phyloP scores from a whole-genome alignment of 2,797 vertebrate genomes.

The Fratercula arctica region DNA sequence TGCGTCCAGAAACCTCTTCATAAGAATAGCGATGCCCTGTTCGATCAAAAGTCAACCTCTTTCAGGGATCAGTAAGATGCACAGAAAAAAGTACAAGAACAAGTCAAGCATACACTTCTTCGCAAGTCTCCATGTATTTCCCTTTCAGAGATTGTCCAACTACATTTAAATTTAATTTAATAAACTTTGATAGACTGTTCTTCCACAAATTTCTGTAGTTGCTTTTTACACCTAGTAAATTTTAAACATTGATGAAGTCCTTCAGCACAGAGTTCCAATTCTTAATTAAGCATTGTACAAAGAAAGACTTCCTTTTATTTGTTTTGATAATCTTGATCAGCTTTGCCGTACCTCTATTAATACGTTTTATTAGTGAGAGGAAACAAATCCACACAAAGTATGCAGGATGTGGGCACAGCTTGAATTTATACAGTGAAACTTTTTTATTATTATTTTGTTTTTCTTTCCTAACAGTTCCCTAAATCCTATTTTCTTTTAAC shows the following conservation, averaged over 20 bases:
- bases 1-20: background rate
- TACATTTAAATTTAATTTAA: background rate
- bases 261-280: background rate
- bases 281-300: background rate
- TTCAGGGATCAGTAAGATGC: background rate
- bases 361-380: background rate
- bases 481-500: background rate
- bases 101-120: background rate
- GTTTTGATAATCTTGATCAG: background rate
- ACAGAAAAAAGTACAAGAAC: background rate
- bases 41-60: background rate
- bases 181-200: background rate
- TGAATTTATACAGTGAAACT: background rate
- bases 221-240: background rate
- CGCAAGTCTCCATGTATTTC: background rate
- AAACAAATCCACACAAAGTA: background rate
- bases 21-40: background rate
- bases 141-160: background rate
- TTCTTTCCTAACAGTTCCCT: background rate
- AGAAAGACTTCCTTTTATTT: background rate
- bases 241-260: background rate
- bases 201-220: background rate
- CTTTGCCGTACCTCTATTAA: background rate
- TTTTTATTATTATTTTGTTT: background rate
- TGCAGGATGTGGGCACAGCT: background rate